Evolutionary conservation across 2,113 vertebrate genomes (phyloP), one percentile per base, ranked within the genome.

Genomic region (Phalacrocorax carbo): DNA sequence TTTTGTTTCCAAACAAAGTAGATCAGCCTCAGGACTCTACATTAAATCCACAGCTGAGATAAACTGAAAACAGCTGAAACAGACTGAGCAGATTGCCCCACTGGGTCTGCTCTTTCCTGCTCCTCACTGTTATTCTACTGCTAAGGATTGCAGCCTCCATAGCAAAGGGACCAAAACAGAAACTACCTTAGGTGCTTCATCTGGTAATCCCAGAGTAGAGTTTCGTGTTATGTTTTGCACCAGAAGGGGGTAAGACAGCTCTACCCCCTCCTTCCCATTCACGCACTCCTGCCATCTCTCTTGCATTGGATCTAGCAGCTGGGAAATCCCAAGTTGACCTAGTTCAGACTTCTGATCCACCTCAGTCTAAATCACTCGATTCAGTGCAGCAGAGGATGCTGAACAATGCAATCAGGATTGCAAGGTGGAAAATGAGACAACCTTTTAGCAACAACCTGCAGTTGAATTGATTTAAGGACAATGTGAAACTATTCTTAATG

Each of bases 71-170:
- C 12, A 85, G 44, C 23, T 34, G 38, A 32, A 86, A 36, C 23
- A 36, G 18, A 8, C 71, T 0, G 0, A 61, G 10, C 38, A 27
- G 52, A 52, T 5, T 57, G 30, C 18, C 27, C 19, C 21, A 69
- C 14, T 29, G 8, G 5, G 17, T 72, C 26, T 49, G 38, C 69
- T 51, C 10, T 25, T 77, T 54, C 70, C 48, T 38, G 9, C 2
- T 52, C 26, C 66, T 72, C 38, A 27, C 15, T 44, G 18, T 44
- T 36, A 42, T 7, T 54, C 62, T 72, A n/a, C 54, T 26, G 30
- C 34, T 72, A 65, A 61, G 32, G 34, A 82, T 2, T 90, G 48
- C 49, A 77, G 20, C 30, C 46, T 86, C 48, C 51, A 30, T 0
- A 52, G 51, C 36, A 65, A 73, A 86, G 46, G 73, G 36, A 80